Evolutionary conservation across 2,113 vertebrate genomes (phyloP).

Genomic region (Manacus vitellinus): DNA sequence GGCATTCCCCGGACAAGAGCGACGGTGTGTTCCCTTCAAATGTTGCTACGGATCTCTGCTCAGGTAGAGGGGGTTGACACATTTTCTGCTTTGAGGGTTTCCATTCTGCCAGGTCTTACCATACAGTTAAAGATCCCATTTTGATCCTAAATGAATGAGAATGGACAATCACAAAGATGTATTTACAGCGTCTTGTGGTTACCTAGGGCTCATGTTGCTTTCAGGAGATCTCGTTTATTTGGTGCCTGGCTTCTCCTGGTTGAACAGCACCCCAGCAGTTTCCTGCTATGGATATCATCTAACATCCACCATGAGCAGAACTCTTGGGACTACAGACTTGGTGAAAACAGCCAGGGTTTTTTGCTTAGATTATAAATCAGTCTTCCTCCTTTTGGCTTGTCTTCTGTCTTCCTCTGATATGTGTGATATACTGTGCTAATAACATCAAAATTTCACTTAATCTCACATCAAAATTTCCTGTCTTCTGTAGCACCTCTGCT

Average conservation of each 20-base stretch:
- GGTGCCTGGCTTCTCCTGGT: rapidly evolving
- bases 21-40: not conserved
- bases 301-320: not conserved
- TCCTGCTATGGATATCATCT: not conserved
- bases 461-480: not conserved
- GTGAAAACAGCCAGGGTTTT: not conserved
- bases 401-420: not conserved
- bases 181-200: not conserved
- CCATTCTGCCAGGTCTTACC: not conserved
- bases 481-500: not conserved
- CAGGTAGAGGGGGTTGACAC: not conserved
- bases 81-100: not conserved
- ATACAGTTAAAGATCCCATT: not conserved
- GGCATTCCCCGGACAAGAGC: not conserved
- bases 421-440: not conserved
- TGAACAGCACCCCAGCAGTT: not conserved
- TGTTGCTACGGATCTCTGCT: not conserved
- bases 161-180: not conserved
- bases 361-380: not conserved
- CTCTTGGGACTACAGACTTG: not conserved
- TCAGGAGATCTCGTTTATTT: not conserved
- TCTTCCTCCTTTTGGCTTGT: not conserved
- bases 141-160: not conserved
- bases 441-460: not conserved
- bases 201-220: not conserved